Conservation (phyloP, 64 coral and sea anemone genomes). For the Orbicella faveolata region DNA sequence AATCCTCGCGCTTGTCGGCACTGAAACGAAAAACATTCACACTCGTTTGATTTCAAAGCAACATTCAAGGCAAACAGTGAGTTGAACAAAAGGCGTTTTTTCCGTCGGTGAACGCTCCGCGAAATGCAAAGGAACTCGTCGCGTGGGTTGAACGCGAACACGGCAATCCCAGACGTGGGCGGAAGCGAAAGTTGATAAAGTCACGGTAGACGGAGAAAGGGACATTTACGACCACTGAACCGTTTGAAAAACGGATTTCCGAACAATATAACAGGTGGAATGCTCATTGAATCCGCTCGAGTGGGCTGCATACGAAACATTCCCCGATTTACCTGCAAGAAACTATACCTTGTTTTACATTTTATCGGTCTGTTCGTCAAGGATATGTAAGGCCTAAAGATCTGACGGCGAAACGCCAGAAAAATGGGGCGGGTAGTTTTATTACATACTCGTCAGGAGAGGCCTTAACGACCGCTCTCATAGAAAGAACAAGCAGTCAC, state of each 20-base stretch:
- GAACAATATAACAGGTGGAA: slow-evolving; percentile 19
- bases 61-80: slow-evolving; percentile 11
- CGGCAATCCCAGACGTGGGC: neutral
- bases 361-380: too few species aligned
- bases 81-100: neutral
- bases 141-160: neutral
- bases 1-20: slow-evolving; percentile 3
- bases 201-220: neutral
- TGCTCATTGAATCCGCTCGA: neutral
- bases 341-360: too few species aligned
- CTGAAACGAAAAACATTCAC: neutral
- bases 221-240: slow-evolving; percentile 1
- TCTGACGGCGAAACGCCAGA: too few species aligned
- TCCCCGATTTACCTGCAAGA: neutral
- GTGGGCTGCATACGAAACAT: neutral
- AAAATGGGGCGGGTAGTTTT: too few species aligned
- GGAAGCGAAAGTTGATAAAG: neutral
- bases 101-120: neutral
- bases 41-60: neutral
- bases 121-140: neutral
- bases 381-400: too few species aligned
- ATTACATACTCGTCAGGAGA: too few species aligned
- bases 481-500: neutral
- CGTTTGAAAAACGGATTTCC: slow-evolving; percentile 3
- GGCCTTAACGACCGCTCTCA: too few species aligned